Conservation (phyloP, 1,140 invertebrate genomes). For the Proales similis region DNA sequence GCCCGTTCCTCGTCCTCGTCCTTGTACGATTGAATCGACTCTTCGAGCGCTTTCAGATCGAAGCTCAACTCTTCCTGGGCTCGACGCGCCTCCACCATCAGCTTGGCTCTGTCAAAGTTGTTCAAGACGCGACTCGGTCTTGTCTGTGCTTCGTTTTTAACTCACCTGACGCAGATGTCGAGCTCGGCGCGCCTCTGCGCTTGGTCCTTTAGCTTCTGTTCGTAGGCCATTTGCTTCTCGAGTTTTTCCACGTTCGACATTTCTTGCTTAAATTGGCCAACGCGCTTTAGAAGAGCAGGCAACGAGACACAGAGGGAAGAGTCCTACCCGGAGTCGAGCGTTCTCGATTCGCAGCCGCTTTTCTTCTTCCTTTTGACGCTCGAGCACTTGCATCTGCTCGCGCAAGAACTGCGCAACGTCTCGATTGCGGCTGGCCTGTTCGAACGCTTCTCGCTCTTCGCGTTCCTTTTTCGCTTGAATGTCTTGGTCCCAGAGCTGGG, state of each 20-base stretch:
- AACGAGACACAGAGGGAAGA: neutral
- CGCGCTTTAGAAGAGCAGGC: neutral
- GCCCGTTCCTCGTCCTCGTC: slow-evolving; percentile 24
- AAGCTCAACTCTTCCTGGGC: slow-evolving; percentile 35
- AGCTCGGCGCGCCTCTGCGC: slow-evolving; percentile 24
- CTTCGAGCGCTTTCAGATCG: slow-evolving; percentile 33
- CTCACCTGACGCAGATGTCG: slow-evolving; percentile 18
- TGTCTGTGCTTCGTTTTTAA: neutral
- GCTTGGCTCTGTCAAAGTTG: slow-evolving; percentile 24
- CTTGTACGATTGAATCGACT: slow-evolving; percentile 23
- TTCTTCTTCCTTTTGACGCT: slow-evolving; percentile 35
- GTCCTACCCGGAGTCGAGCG: slow-evolving; percentile 7
- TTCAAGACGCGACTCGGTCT: neutral
- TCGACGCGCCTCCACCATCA: slow-evolving; percentile 6
- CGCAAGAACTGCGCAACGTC: slow-evolving; percentile 5
- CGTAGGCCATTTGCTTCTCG: slow-evolving; percentile 19
- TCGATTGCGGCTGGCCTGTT: neutral
- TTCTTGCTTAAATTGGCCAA: too few species aligned
- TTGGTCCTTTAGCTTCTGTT: slow-evolving; percentile 32
- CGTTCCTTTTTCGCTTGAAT: slow-evolving; percentile 35
- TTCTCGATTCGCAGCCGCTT: slow-evolving; percentile 24
- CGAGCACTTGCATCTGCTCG: slow-evolving; percentile 26
- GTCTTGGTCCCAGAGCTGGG: slow-evolving; percentile 30
- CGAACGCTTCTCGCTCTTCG: slow-evolving; percentile 22
- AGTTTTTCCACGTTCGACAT: slow-evolving; percentile 31